Evolutionary conservation across 2,797 vertebrate genomes (phyloP), one percentile per base, ranked within the genome.

Genomic region (Gouania willdenowi): DNA sequence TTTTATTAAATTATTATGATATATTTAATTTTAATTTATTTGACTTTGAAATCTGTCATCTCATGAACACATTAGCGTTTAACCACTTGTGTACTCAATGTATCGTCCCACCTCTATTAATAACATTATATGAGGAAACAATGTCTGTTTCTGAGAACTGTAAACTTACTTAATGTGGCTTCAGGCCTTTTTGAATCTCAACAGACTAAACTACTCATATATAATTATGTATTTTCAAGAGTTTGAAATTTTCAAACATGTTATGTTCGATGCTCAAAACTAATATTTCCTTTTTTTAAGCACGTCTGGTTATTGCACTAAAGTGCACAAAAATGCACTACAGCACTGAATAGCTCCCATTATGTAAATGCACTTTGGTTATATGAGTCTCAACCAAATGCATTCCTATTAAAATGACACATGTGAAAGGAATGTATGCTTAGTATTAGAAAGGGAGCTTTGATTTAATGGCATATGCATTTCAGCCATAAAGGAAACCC

Each of bases 311-410:
- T 47, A 36, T 48, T 49, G 5, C 25, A 16, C n/a, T 32, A 28
- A 31, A 45, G 30, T 20, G 21, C 32, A 26, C 16, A 50, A 26
- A 40, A n/a, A n/a, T n/a, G n/a, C 5, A 21, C 32, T 9, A 8
- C 22, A 28, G 37, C 38, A 16, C 5, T 36, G 18, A 39, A 31
- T n/a, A 41, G 27, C 31, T 20, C 38, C 38, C 36, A 41, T 60
- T 54, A 64, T 54, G 48, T 38, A 63, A 54, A 62, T 56, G 8
- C 26, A 8, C n/a, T 26, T 30, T 6, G 2, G 7, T 29, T 27
- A 21, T 13, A 52, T 26, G 25, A 16, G 14, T 18, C 38, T 16
- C n/a, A 29, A 10, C 12, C 46, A 15, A 42, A 30, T 41, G 26
- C 9, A 15, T 11, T 19, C 22, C 41, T 24, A 17, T 64, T 30